Evolutionary conservation across 2,888 invertebrate species (phyloP), one percentile per base, ranked within the genome.

Genomic region (Hirtodrosophila confusa): DNA sequence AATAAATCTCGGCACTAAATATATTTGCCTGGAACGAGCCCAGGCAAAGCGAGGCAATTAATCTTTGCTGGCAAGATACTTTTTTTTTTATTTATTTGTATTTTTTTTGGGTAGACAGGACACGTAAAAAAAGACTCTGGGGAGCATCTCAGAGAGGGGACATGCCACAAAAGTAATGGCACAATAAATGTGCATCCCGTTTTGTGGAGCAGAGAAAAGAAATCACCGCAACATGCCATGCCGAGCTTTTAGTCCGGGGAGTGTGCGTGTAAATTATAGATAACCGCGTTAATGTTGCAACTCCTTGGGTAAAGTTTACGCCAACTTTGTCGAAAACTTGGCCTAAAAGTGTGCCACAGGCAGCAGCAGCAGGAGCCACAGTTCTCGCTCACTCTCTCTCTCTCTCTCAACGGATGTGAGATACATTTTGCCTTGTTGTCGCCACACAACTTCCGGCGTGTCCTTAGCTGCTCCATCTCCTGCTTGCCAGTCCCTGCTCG

Each of bases 1-100:
- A 82, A 83, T 83, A 83, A 83, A 83, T 83, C 88, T 83, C 88
- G 63, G 70, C 82, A 83, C 87, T 85, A 87, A 83, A 83, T 83
- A 78, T 83, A 87, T 83, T 75, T 78, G 78, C 69, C 56, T 43
- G 62, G 49, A 57, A 51, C 48, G 45, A 58, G 53, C 47, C 47
- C 33, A 55, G 56, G 45, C 84, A 49, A 61, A 62, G 63, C 63
- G 48, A 49, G 62, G 82, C 88, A 87, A 83, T 83, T 83, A 83
- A 83, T 83, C 88, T 83, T 86, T 47, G 54, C 70, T 31, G 55
- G 29, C 37, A 47, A 69, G 47, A 48, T 51, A 58, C n/a, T n/a
- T 56, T 50, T 55, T 73, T 35, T 24, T 10, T 9, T 12, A 8
- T 17, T 35, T 17, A 3, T 43, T 41, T 24, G n/a, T 17, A 11